Conservation (phyloP, 2,797 vertebrate genomes). For the Xenops minutus region DNA sequence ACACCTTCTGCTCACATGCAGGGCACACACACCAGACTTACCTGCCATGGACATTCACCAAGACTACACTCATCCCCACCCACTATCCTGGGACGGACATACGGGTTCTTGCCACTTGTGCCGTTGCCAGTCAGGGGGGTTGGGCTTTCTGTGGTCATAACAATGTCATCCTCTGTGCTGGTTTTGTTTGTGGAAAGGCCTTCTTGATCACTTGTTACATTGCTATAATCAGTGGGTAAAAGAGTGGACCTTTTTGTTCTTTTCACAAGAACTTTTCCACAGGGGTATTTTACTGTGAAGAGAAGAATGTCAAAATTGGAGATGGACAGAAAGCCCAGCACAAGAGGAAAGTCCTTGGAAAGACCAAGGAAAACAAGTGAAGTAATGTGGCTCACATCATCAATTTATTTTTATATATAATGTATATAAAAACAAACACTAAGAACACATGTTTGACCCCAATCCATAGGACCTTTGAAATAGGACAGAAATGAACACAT, state of each 20-base stretch:
- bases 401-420: too few species aligned
- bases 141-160: background rate
- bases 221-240: background rate
- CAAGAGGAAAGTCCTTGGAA: too few species aligned
- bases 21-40: slow-evolving; percentile 27
- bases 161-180: background rate
- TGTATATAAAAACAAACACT: too few species aligned
- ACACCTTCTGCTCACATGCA: accelerated
- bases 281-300: slow-evolving; percentile 81
- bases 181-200: background rate
- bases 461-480: too few species aligned
- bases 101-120: background rate
- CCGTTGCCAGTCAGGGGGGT: background rate
- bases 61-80: slow-evolving; percentile 77
- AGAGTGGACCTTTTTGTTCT: slow-evolving; percentile 41
- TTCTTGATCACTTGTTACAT: background rate
- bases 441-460: too few species aligned
- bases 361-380: too few species aligned
- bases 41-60: slow-evolving; percentile 88
- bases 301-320: background rate
- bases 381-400: too few species aligned
- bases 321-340: background rate
- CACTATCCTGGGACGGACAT: slow-evolving; percentile 74
- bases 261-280: slow-evolving; percentile 55
- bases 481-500: too few species aligned